Conservation (phyloP, 2,797 vertebrate species). For the Crocidura indochinensis region DNA sequence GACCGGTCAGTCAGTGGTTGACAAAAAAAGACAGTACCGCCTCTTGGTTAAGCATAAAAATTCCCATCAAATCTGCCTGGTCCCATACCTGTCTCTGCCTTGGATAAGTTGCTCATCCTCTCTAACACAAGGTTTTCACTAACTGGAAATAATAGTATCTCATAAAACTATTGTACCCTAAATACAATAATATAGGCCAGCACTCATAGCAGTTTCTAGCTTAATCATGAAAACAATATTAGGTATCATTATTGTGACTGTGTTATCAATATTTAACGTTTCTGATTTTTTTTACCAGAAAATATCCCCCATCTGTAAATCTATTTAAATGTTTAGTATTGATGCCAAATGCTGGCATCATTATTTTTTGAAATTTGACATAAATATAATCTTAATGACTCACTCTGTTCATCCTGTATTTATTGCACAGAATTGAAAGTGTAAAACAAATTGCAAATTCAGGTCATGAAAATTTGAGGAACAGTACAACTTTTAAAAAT, state of each 20-base stretch:
- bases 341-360: slow-evolving; percentile 53
- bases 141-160: slow-evolving; percentile 7
- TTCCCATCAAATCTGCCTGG: not conserved
- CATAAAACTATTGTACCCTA: not conserved
- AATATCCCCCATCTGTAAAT: not conserved
- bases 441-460: slow-evolving; percentile 52
- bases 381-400: slow-evolving; percentile 66
- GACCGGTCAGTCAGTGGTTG: not conserved
- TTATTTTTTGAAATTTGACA: slow-evolving; percentile 77
- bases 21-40: not conserved
- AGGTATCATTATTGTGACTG: not conserved
- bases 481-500: not conserved
- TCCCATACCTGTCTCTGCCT: not conserved
- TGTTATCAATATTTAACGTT: not conserved
- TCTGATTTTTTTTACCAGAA: slow-evolving; percentile 40
- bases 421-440: slow-evolving; percentile 40
- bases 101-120: not conserved
- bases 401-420: slow-evolving; percentile 42
- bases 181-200: not conserved
- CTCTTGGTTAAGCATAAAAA: not conserved
- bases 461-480: slow-evolving; percentile 52
- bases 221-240: not conserved
- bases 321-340: slow-evolving; percentile 71
- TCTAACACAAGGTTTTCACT: not conserved
- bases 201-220: not conserved